Evolutionary conservation across 1,140 invertebrate species (phyloP).

Genomic region (Campoletis sonorensis): DNA sequence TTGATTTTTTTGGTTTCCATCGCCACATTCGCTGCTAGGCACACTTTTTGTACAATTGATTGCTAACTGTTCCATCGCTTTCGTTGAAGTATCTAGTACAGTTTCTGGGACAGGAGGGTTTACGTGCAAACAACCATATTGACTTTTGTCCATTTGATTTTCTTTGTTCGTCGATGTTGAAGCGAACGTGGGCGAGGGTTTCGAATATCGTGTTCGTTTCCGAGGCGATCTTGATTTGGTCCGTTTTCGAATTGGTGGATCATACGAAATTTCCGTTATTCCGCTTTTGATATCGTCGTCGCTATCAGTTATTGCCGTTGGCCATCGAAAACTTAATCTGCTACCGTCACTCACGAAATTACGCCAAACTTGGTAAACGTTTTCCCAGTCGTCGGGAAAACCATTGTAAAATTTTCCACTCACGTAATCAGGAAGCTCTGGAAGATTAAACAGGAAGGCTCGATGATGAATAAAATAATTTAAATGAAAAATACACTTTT

Average conservation of each 20-base stretch:
- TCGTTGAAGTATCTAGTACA: background rate
- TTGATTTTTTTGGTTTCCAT: background rate
- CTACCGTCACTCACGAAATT: conserved; percentile 57
- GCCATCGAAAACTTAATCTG: conserved; percentile 67
- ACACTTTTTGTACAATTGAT: background rate
- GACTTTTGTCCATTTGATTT: background rate
- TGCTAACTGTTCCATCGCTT: background rate
- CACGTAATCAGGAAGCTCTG: conserved; percentile 70
- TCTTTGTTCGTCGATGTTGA: background rate
- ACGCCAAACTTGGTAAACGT: conserved; percentile 67
- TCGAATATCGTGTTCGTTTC: conserved; percentile 29
- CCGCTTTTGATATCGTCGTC: conserved; percentile 69
- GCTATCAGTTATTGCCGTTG: conserved; percentile 66
- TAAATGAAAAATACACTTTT: background rate
- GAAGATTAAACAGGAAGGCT: background rate
- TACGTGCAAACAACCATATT: conserved; percentile 2
- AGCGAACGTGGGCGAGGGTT: background rate
- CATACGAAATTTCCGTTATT: conserved; percentile 60
- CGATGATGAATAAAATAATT: background rate
- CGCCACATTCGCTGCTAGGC: background rate
- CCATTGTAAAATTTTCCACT: conserved; percentile 69
- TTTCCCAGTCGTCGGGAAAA: conserved; percentile 74
- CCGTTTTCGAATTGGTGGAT: background rate
- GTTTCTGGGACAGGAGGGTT: background rate
- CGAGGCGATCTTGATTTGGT: conserved; percentile 8